phyloP scores from a whole-genome alignment of 2,113 vertebrate species.

The Typhlomys cinereus region DNA sequence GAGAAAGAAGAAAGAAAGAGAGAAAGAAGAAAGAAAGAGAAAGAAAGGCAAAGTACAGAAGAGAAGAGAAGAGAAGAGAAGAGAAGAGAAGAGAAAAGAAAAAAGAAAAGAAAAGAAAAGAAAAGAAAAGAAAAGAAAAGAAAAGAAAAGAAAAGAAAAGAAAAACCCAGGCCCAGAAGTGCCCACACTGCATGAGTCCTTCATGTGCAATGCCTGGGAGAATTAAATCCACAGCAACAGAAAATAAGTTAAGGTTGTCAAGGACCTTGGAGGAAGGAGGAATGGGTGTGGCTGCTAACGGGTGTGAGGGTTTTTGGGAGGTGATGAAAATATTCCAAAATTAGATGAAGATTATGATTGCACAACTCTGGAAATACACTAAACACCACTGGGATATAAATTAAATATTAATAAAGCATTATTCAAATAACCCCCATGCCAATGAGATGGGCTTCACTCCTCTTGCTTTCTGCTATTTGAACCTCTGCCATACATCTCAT shows the following conservation, averaged over 20 bases:
- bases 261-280: neutral
- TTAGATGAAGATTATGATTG: neutral
- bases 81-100: neutral
- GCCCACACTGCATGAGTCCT: neutral
- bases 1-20: too few relatives aligned
- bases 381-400: neutral
- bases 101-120: neutral
- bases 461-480: neutral
- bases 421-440: conserved; percentile 17
- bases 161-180: neutral
- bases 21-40: neutral
- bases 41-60: neutral
- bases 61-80: neutral
- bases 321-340: conserved; percentile 8
- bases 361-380: neutral
- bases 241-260: conserved; percentile 3
- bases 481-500: neutral
- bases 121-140: neutral
- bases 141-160: neutral
- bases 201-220: conserved; percentile 41
- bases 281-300: neutral
- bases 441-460: neutral
- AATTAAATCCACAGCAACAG: conserved; percentile 8
- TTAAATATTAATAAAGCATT: conserved; percentile 24
- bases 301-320: neutral